Evolutionary conservation across 2,113 vertebrate genomes (phyloP), one percentile per base, ranked within the genome.

Genomic region (Saccopteryx bilineata): DNA sequence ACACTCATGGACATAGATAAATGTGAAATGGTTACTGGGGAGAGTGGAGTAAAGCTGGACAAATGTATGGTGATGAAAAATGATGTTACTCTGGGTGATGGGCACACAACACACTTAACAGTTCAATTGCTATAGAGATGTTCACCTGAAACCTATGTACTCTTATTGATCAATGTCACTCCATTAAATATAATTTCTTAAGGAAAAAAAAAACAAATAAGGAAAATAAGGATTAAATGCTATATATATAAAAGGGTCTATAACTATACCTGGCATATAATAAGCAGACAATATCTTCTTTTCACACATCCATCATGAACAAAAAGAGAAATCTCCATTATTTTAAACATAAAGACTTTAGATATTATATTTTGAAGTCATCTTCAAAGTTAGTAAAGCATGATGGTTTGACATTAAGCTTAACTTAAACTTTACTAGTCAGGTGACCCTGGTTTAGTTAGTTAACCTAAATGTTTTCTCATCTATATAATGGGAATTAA

Each of bases 341-440:
- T 63, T 84, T 90, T 86, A 92, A 82, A 82, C 72, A 50, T 58
- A 71, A 81, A 76, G 26, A 78, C n/a, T 58, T 31, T 69, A 7
- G 72, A 68, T 33, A 79, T 72, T 81, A 9, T 48, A 87, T 33
- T 83, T 95, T 68, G 87, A 87, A 79, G 28, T 92, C 26, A 87
- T 80, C 74, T 95, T 90, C 26, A 92, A 96, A 87, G 5, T 81
- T 81, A 68, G 13, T 61, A 90, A 76, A 74, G 10, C 74, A 80
- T 8, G 76, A 7, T 74, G 19, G 18, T 71, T 87, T 71, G 26
- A 92, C 74, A 92, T 54, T 95, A 87, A 66, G 60, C 5, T 33
- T 83, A 84, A 54, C 63, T 92, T 87, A 95, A 84, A 69, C 69
- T 75, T 56, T 92, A 75, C 9, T 90, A 33, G 17, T 74, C 8